A percentile compares a stretch with the other conserved stretches of the same genome.
Evolutionary conservation across 2,797 vertebrate species (phyloP).

Genomic region (Synanceia verrucosa): DNA sequence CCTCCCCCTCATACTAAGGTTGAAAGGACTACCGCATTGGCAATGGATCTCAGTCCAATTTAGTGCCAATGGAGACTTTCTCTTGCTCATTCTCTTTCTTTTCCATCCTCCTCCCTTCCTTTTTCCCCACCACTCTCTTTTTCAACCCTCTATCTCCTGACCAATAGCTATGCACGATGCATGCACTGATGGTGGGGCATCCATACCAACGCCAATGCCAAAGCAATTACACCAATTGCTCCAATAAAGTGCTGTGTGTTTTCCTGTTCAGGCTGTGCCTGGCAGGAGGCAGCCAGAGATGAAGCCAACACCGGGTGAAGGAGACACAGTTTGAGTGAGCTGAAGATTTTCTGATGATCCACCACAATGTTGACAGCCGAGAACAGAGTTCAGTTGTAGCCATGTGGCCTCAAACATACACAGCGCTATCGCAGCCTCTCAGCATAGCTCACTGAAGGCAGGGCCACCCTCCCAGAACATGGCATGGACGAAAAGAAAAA

Average conservation of each 20-base stretch:
- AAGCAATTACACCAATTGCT: slow-evolving; percentile 56
- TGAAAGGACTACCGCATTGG: slow-evolving; percentile 29
- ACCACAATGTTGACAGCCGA: slow-evolving; percentile 28
- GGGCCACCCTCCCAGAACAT: neutral
- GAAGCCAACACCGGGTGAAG: slow-evolving; percentile 50
- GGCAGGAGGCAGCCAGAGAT: slow-evolving; percentile 18
- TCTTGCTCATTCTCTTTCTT: neutral
- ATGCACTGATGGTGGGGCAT: slow-evolving; percentile 20
- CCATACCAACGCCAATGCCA: slow-evolving; percentile 41
- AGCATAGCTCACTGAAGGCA: neutral
- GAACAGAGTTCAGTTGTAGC: slow-evolving; percentile 33
- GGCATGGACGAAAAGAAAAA: neutral
- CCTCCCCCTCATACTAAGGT: slow-evolving; percentile 37
- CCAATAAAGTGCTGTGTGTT: slow-evolving; percentile 21
- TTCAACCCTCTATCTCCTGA: slow-evolving; percentile 28
- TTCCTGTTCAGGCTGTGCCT: slow-evolving; percentile 55
- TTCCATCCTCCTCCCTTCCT: neutral
- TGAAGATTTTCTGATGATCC: slow-evolving; percentile 58
- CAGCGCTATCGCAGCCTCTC: slow-evolving; percentile 21
- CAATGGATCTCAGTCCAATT: slow-evolving; percentile 53
- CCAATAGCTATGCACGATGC: too few species aligned
- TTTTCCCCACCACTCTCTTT: neutral
- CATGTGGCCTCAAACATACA: slow-evolving; percentile 32
- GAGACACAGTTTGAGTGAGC: slow-evolving; percentile 54
- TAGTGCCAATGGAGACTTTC: slow-evolving; percentile 37